Conservation (phyloP, 2,113 vertebrate genomes). For the Hypomesus transpacificus region DNA sequence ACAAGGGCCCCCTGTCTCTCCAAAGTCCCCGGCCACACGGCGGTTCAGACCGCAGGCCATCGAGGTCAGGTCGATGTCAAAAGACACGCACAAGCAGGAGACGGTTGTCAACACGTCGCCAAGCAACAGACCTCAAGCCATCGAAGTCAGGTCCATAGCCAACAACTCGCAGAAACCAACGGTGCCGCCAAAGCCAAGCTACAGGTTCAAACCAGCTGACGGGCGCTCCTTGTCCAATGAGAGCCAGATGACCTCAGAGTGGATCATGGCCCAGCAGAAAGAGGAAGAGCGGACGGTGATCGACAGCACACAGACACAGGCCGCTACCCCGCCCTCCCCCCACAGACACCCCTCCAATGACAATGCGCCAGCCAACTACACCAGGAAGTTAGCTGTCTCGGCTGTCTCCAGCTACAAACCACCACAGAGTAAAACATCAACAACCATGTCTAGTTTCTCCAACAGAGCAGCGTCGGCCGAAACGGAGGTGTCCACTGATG, state of each 20-base stretch:
- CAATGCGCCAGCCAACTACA: conserved; percentile 46
- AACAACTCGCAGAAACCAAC: conserved; percentile 65
- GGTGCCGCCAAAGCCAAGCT: conserved; percentile 68
- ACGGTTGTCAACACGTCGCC: conserved; percentile 19
- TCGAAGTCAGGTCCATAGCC: conserved; percentile 73
- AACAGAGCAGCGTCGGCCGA: conserved; percentile 19
- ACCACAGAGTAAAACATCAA: conserved; percentile 53
- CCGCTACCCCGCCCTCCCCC: conserved; percentile 58
- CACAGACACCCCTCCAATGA: conserved; percentile 64
- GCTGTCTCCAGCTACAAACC: conserved; percentile 68
- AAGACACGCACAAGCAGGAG: conserved; percentile 54
- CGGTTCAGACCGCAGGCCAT: conserved; percentile 59
- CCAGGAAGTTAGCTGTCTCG: conserved; percentile 65
- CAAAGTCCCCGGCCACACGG: conserved; percentile 57
- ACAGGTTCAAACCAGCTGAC: conserved; percentile 69
- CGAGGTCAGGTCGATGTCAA: conserved; percentile 63
- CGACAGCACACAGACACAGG: conserved; percentile 48
- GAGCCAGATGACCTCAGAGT: conserved; percentile 37
- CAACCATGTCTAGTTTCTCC: conserved; percentile 31
- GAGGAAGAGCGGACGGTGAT: neutral
- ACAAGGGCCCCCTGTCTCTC: conserved; percentile 57
- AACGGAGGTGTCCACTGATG: conserved; percentile 35
- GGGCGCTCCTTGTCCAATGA: conserved; percentile 52
- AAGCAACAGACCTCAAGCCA: conserved; percentile 58
- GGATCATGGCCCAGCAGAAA: too few species aligned